phyloP scores from a whole-genome alignment of 2,888 invertebrate genomes.

The Bellardia bayeri region DNA sequence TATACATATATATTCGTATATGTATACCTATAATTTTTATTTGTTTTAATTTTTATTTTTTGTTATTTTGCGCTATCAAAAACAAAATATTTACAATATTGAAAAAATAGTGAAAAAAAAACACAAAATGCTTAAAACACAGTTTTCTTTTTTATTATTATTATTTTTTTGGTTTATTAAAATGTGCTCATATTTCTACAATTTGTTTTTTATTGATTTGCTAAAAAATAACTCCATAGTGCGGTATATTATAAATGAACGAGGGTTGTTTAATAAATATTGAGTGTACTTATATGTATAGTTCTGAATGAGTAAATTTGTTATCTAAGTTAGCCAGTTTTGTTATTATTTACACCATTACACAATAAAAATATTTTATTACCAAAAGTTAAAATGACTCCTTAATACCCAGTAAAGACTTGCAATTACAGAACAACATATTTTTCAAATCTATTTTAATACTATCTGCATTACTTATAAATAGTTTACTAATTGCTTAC shows the following conservation, averaged over 20 bases:
- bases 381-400: too few relatives aligned
- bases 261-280: slow-evolving; percentile 17
- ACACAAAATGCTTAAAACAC: slow-evolving; percentile 63
- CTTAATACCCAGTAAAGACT: too few relatives aligned
- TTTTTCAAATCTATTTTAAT: too few relatives aligned
- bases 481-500: too few relatives aligned
- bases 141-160: slow-evolving; percentile 25
- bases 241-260: slow-evolving; percentile 25
- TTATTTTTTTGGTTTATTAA: slow-evolving; percentile 26
- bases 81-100: slow-evolving; percentile 66
- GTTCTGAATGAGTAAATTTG: not conserved
- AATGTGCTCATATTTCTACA: slow-evolving; percentile 54
- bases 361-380: too few relatives aligned
- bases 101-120: slow-evolving; percentile 25
- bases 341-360: too few relatives aligned
- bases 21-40: slow-evolving; percentile 29
- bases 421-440: too few relatives aligned
- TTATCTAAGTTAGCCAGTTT: not conserved
- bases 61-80: slow-evolving; percentile 55
- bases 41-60: slow-evolving; percentile 40
- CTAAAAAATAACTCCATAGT: slow-evolving; percentile 36
- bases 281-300: not conserved
- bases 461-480: too few relatives aligned
- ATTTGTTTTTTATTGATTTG: slow-evolving; percentile 34
- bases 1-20: slow-evolving; percentile 29